A percentile compares a stretch with the other conserved stretches of the same genome.
phyloP scores from a whole-genome alignment of 2,888 invertebrate genomes.

The Heliconius sara region DNA sequence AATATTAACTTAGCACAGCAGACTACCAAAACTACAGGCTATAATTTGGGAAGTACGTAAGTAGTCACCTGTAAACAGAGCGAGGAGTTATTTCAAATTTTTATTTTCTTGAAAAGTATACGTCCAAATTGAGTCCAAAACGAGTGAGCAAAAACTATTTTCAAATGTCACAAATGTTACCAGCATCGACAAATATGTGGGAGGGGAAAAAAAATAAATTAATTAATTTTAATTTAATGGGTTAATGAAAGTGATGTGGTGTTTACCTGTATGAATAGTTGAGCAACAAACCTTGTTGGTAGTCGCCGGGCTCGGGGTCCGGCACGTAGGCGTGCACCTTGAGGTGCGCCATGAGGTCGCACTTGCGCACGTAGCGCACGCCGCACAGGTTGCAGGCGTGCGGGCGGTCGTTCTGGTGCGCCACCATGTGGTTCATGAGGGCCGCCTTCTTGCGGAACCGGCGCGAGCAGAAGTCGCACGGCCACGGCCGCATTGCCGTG shows the following conservation, averaged over 20 bases:
- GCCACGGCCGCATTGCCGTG: constrained; percentile 90
- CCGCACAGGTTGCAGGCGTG: constrained; percentile 93
- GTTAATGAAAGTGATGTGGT: no score
- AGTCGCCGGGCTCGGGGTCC: constrained; percentile 82
- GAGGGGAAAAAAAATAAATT: no score
- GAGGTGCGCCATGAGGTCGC: constrained; percentile 92
- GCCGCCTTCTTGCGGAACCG: constrained; percentile 93
- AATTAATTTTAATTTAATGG: no score
- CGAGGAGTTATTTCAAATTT: no score
- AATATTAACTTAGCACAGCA: neutral
- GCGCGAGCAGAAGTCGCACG: constrained; percentile 93
- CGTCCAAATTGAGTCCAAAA: no score
- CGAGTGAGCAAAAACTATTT: no score
- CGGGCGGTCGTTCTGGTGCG: constrained; percentile 92
- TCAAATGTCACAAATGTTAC: no score
- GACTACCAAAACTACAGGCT: constrained; percentile 43
- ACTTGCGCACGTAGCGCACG: constrained; percentile 90
- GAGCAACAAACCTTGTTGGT: constrained; percentile 60
- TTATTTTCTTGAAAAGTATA: no score
- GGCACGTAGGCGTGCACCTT: constrained; percentile 92
- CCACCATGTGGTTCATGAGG: constrained; percentile 93
- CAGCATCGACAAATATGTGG: no score
- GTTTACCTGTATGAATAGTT: no score
- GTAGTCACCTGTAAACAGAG: no score
- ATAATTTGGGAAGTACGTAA: no score